Conservation (phyloP, 2,888 invertebrate species). For the Brachycybe producta region DNA sequence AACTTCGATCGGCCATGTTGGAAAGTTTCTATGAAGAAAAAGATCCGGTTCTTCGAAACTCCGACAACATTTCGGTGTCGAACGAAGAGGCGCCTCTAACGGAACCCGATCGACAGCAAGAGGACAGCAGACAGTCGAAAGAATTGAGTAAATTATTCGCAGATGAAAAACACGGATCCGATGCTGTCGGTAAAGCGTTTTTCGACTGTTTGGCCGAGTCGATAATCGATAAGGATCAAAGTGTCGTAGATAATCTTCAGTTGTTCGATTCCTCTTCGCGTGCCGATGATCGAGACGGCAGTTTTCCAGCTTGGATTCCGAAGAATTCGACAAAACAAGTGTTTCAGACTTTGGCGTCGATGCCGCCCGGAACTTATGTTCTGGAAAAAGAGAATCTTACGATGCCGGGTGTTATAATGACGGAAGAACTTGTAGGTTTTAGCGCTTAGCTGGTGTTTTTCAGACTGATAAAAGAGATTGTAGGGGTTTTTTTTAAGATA, state of each 20-base stretch:
- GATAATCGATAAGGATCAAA: not conserved
- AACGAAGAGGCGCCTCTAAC: too few relatives aligned
- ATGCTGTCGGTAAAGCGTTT: conserved; percentile 15
- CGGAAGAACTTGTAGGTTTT: conserved; percentile 60
- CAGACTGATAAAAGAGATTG: too few relatives aligned
- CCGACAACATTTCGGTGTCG: not conserved
- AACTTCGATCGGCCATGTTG: conserved; percentile 1
- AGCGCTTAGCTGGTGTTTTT: too few relatives aligned
- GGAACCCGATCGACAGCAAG: not conserved
- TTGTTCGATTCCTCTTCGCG: conserved; percentile 1
- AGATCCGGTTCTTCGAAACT: not conserved
- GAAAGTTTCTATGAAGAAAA: conserved; percentile 1
- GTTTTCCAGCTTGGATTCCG: conserved; percentile 52
- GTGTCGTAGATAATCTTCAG: not conserved
- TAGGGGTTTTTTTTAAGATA: too few relatives aligned
- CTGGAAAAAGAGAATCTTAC: conserved; percentile 63
- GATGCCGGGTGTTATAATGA: conserved; percentile 67
- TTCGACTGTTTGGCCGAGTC: conserved; percentile 13
- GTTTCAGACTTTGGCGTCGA: conserved; percentile 43
- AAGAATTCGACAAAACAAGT: conserved; percentile 58
- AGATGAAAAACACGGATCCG: conserved; percentile 10
- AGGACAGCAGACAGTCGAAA: not conserved
- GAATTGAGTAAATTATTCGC: conserved; percentile 15
- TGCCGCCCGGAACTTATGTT: conserved; percentile 53
- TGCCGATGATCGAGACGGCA: conserved; percentile 5